Base-by-base conservation (phyloP, 2,888 invertebrate species). In the Heliconius ismenius region DNA sequence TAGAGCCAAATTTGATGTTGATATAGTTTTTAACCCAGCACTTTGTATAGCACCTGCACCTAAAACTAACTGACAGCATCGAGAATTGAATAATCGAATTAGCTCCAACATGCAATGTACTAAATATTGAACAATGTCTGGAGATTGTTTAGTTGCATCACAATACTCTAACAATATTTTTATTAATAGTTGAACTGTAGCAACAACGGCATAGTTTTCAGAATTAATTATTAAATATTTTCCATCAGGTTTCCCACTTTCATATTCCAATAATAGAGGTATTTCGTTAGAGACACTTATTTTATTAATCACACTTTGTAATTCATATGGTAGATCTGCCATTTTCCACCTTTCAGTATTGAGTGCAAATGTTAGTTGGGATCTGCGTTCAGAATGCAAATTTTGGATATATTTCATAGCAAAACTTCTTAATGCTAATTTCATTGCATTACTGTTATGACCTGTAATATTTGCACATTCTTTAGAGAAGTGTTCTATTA, bases 21-120 rank as follows among this genome's bases (percentile, higher is more conserved):
- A 98, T 81, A 99, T 99, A 39, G 98, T 98, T 92, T 98, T 98
- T 75, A 98, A 92, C 9, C 99, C 99, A 60, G 98, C 98, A 81
- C 98, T 97, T 86, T 98, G 97, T 86, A 99, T 96, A 10, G 99
- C 99, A 65, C 99, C 99, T 63, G 99, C 99, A 65, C 99, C 99
- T 76, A 99, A 95, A 75, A 99, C 98, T 83, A 99, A 95, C 89
- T 99, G 99, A 91, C 98, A 99, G 84, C 97, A 97, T 78, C 97
- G 95, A 9, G 98, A 98, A 91, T 98, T 98, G 85, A 97, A 98
- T 83, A 97, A 96, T 86, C 98, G 96, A 81, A 98, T 93, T 74
- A 99, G 92, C 89, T 99, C 99, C n/a, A 98, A 95, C 83, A 98
- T 96, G 87, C 98, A 96, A 79, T 97, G 95, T 63, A 98, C 96